Percentiles rank a stretch among this genome's conserved stretches.
Conservation (phyloP, 2,797 vertebrate genomes). For the Falco berigora region DNA sequence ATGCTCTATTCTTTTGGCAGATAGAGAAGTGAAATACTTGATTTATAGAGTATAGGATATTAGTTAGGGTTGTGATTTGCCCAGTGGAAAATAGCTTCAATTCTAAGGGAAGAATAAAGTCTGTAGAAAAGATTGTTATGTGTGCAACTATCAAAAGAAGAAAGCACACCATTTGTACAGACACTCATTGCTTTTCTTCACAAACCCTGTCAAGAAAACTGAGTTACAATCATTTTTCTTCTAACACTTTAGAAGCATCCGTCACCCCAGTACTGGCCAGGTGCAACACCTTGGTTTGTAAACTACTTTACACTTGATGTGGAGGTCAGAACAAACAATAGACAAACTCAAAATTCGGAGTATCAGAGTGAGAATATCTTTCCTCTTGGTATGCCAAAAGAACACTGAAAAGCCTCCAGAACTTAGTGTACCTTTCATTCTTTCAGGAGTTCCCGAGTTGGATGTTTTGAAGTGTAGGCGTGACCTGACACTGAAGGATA, state of each 20-base stretch:
- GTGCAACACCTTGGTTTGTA: neutral
- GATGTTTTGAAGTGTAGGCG: neutral
- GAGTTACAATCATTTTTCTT: neutral
- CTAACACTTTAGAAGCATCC: neutral
- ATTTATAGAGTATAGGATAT: accelerated
- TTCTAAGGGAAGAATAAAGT: neutral
- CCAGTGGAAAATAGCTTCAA: neutral
- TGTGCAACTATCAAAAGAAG: neutral
- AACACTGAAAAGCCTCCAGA: neutral
- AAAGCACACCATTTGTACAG: neutral
- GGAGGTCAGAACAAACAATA: neutral
- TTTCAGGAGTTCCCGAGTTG: neutral
- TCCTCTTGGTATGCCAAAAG: neutral
- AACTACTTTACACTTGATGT: neutral
- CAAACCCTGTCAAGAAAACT: neutral
- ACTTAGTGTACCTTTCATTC: neutral
- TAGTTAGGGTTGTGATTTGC: neutral
- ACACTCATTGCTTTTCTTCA: neutral
- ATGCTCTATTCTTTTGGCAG: neutral
- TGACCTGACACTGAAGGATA: neutral
- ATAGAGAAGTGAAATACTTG: neutral
- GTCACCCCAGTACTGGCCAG: neutral
- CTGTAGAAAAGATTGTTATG: neutral
- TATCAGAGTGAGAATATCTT: neutral
- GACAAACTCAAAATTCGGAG: neutral